Percentiles rank a stretch among this genome's conserved stretches.
Evolutionary conservation across 2,113 vertebrate species (phyloP).

Genomic region (Aleadryas rufinucha): DNA sequence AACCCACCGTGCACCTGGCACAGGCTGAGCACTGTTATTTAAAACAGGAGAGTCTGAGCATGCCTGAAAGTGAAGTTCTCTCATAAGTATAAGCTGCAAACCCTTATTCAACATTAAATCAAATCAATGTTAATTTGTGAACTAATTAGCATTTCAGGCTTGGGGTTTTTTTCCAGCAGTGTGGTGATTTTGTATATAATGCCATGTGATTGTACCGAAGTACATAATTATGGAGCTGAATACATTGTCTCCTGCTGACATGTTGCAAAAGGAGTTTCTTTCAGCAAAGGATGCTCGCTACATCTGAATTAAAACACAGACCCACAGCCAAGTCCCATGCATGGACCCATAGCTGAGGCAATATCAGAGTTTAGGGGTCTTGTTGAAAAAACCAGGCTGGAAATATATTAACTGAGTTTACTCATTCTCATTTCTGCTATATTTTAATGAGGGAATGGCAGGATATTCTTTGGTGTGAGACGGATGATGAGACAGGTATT

Average conservation of each 20-base stretch:
- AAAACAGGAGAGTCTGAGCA: slow-evolving; percentile 60
- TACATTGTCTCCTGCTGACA: slow-evolving; percentile 77
- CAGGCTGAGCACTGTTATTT: slow-evolving; percentile 55
- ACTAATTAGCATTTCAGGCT: slow-evolving; percentile 79
- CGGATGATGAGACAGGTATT: background rate
- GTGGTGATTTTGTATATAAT: slow-evolving; percentile 75
- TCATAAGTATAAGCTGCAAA: slow-evolving; percentile 76
- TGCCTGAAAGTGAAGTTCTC: slow-evolving; percentile 66
- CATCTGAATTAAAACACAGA: slow-evolving; percentile 29
- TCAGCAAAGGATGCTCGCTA: background rate
- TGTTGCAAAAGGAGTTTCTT: slow-evolving; percentile 46
- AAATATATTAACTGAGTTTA: background rate
- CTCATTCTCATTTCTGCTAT: background rate
- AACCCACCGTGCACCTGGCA: slow-evolving; percentile 47
- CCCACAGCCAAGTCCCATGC: background rate
- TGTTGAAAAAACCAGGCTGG: background rate
- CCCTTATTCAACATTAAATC: slow-evolving; percentile 80
- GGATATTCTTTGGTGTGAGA: background rate
- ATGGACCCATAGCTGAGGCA: background rate
- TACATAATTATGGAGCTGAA: slow-evolving; percentile 73
- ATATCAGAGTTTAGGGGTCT: background rate
- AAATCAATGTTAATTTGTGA: slow-evolving; percentile 83
- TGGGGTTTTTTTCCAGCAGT: slow-evolving; percentile 58
- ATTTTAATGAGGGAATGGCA: slow-evolving; percentile 26
- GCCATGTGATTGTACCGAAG: slow-evolving; percentile 71